Base-by-base conservation (phyloP, 2,113 vertebrate genomes). In the Takifugu flavidus region DNA sequence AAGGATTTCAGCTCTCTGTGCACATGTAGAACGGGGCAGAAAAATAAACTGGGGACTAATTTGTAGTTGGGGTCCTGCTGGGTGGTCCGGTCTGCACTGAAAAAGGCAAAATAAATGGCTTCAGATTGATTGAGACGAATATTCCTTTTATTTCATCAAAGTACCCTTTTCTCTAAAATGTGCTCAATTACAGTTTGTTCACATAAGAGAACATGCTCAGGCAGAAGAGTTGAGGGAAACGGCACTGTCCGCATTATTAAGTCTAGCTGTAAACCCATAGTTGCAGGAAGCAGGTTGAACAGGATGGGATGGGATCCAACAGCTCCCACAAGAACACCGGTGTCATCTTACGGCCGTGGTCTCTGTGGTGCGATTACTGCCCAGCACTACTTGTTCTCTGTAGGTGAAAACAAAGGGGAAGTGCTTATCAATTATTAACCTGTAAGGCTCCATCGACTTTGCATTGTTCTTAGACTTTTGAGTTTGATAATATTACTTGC, bases 81-180 rank as follows among this genome's bases (percentile, higher is more conserved):
- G 20, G 56, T 60, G 47, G 62, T 26, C 60, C 70, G 54, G 25
- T 74, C 28, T 79, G 49, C 61, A 53, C 56, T 64, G 49, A 77
- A 49, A 52, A 65, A 78, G 69, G 44, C 27, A 70, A 78, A 51
- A 86, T 84, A 82, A 85, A 87, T 49, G 70, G 63, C 45, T 70
- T 51, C 43, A 60, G 56, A 28, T 39, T 43, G 13, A 25, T 7
- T 61, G 25, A 52, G 67, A 74, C 63, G 45, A 8, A 15, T 51
- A 3, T 45, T 59, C 7, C 53, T 62, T 14, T 15, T 46, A 1
- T 39, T 11, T 20, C 20, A 20, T 20, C 20, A 1, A 20, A 20
- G 34, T 39, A 10, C 7, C 7, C 20, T 20, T 20, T 20, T 20
- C 29, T 31, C 1, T 4, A 31, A 31, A 31, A 31, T 31, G 29